Base-by-base conservation (phyloP, 2,797 vertebrate species). In the Rhinichthys osculus region DNA sequence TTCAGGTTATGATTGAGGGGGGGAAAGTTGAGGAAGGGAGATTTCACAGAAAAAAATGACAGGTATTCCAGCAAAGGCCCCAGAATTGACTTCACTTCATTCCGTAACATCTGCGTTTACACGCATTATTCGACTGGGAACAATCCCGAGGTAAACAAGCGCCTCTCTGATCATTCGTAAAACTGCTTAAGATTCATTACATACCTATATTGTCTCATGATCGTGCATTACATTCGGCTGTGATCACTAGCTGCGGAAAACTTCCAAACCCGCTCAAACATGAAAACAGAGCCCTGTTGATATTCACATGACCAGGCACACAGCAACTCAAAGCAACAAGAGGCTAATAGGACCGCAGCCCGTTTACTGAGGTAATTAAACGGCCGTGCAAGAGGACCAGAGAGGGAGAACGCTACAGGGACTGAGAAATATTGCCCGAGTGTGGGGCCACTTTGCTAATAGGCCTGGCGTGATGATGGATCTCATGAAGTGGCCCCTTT, bases 391-490 rank as follows among this genome's bases (percentile, higher is more conserved):
- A 89, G 71, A 88, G 82, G 44, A 88, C 88, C 76, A 59, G 47
- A 82, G 85, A 86, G 85, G 83, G 79, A 85, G 79, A 85, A 78
- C n/a, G 78, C 86, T 86, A 86, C 86, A 38, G 88, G 85, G 80
- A 88, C 88, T 81, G 86, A 93, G 92, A 94, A 93, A 93, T 93
- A 93, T 93, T 93, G 92, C 92, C 93, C 89, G 71, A 87, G 88
- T 83, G 90, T 91, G 89, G 86, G 78, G 67, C 84, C 88, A 89
- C 85, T 87, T 82, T 93, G 92, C 92, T 95, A 95, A 95, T 95
- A 94, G 93, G 92, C 94, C 93, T 92, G 88, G 93, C 93, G 93
- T 94, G 94, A 95, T 95, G 95, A 95, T 94, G 94, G 93, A 95
- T 95, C 94, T 94, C 91, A 93, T 93, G 91, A 92, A 93, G 94